Base-by-base conservation (phyloP, 2,888 invertebrate species). In the Litoditis marina region DNA sequence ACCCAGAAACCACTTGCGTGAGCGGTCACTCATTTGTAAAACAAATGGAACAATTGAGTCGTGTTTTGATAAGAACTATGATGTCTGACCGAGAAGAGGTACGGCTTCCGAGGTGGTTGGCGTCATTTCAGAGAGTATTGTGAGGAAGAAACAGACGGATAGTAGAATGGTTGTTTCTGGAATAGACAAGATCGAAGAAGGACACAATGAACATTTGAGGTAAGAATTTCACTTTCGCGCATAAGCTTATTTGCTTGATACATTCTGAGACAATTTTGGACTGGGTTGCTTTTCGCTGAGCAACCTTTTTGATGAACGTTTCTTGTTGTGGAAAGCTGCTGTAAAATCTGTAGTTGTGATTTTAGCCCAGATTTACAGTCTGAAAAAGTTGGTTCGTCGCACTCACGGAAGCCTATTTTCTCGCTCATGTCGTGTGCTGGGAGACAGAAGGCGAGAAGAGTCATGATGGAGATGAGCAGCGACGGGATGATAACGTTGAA, bases 141-240 rank as follows among this genome's bases (percentile, higher is more conserved):
- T 92, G 87, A 93, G 89, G 89, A 93, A 94, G 87, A 94, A 92
- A 88, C 92, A 93, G 89, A 94, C 89, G 86, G 93, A 93, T 86
- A 94, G 89, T 0, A 79, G 69, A 8, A 79, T 78, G 0, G 79
- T 79, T 6, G 77, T 79, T 58, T 79, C 79, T 79, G 61, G 39
- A 76, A 60, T 28, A 6, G 16, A 53, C 11, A n/a, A 50, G n/a
- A n/a, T n/a, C n/a, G n/a, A n/a, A n/a, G n/a, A n/a, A 1, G 13
- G 11, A 1, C n/a, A 16, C 39, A 36, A 36, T 36, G 11, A 36
- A 36, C 11, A 36, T 36, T 16, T 11, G n/a, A 36, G 39, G 11
- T 36, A 16, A 16, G 39, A 36, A 36, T n/a, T n/a, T n/a, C n/a
- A n/a, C n/a, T n/a, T n/a, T n/a, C n/a, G n/a, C n/a, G n/a, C n/a